Conservation (phyloP, 2,113 vertebrate genomes). For the Salvelinus sp. region DNA sequence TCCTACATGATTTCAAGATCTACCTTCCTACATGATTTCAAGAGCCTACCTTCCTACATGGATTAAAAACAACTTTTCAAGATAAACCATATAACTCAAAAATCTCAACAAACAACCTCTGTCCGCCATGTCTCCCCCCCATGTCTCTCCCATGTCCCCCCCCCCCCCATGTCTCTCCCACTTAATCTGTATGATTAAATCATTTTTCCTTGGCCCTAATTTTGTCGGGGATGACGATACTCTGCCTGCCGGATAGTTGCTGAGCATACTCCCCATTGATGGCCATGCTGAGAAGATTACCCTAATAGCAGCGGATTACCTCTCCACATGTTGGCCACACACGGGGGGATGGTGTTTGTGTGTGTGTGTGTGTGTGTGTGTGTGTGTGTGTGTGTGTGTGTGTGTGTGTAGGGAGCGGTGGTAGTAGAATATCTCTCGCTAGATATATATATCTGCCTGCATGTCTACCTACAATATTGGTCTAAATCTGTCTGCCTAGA, state of each 20-base stretch:
- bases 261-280: constrained; percentile 74
- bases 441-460: not conserved
- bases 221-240: constrained; percentile 46
- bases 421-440: not conserved
- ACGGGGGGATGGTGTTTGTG: constrained; percentile 31
- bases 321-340: constrained; percentile 75
- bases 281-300: constrained; percentile 79
- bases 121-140: constrained; percentile 41
- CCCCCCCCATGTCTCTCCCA: constrained; percentile 41
- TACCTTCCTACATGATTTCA: too few species aligned
- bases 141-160: not conserved
- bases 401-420: not conserved
- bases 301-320: constrained; percentile 79
- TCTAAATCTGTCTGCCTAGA: too few species aligned
- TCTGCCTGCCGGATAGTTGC: constrained; percentile 59
- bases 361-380: not conserved
- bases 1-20: too few species aligned
- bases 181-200: constrained; percentile 81
- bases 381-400: not conserved
- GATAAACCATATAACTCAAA: too few species aligned
- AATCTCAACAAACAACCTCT: constrained; percentile 6
- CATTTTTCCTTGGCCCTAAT: constrained; percentile 72
- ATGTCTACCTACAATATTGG: too few species aligned
- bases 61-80: too few species aligned
- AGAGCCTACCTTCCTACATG: too few species aligned